A percentile compares a stretch with the other conserved stretches of the same genome.
These are phyloP conservation scores for Clostera curtula DNA, from an alignment of 2,888 invertebrate species.

Conservation along the genomic window DNA sequence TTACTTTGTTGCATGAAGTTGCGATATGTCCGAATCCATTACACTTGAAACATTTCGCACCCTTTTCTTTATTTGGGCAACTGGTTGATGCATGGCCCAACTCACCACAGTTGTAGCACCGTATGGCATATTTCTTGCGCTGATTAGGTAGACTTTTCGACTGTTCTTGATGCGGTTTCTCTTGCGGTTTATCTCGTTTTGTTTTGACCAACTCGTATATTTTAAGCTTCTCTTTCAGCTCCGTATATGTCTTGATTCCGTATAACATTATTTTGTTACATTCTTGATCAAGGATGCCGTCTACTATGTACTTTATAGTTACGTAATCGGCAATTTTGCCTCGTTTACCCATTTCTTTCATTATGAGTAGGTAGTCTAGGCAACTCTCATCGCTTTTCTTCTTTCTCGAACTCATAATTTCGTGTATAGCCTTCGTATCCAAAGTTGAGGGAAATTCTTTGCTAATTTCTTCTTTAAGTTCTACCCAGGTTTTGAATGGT, in stretches of 20 bases:
- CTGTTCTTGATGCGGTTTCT: too few species aligned
- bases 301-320: slow-evolving; percentile 1
- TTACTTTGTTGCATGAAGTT: too few species aligned
- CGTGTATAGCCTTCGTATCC: neutral
- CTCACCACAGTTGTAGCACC: too few species aligned
- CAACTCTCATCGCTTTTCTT: neutral
- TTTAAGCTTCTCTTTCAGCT: neutral
- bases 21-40: too few species aligned
- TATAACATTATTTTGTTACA: neutral
- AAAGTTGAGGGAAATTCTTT: neutral
- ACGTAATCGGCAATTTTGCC: slow-evolving; percentile 1
- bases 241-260: neutral
- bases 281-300: neutral
- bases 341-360: neutral
- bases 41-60: too few species aligned
- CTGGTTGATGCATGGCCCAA: too few species aligned
- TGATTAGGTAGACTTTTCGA: too few species aligned
- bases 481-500: neutral
- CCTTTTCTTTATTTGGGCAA: too few species aligned
- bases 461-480: neutral
- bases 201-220: slow-evolving; percentile 1
- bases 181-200: neutral
- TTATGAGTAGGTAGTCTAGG: too few species aligned
- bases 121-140: too few species aligned
- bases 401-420: neutral